Evolutionary conservation across 2,888 invertebrate species (phyloP), one percentile per base, ranked within the genome.

Genomic region (Melanostoma mellinum): DNA sequence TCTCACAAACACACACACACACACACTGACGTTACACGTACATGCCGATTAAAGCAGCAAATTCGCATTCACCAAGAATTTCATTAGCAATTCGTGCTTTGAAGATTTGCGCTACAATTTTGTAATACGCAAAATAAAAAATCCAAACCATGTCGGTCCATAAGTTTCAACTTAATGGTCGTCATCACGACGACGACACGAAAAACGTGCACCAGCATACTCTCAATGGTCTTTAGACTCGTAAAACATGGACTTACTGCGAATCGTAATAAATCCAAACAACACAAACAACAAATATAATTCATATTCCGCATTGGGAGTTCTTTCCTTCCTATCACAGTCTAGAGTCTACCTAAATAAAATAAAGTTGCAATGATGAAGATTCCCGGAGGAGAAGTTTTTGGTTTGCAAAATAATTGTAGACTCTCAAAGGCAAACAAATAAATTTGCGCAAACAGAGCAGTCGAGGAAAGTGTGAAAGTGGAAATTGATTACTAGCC

Each of bases 121-220:
- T 8, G 4, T 6, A 52, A 52, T 52, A 50, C 6, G 4, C 3
- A n/a, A 33, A n/a, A 33, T 6, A 8, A 32, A 53, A 32, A 53
- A 44, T 52, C 50, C 35, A 50, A 60, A 53, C 48, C 78, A 78
- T 73, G 72, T 35, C 65, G 52, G 48, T 63, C 36, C 73, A 78
- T 73, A 78, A 78, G 60, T 73, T 73, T 35, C 53, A 6, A 32
- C 53, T 6, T 60, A 67, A 78, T 78, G 48, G 52, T 42, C 58
- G 55, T 48, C 60, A 55, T 60, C 74, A 72, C 72, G 67, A 44
- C 52, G 53, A 53, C 65, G 72, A 72, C 78, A 79, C 50, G 60
- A 61, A 73, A 79, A 79, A 61, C 78, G 78, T 79, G 78, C 78
- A 35, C 68, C 6, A 38, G 63, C 77, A 71, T 65, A 71, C 76